A percentile compares a stretch with the other conserved stretches of the same genome.
Evolutionary conservation across 2,113 vertebrate species (phyloP).

Genomic region (Axis porcinus): DNA sequence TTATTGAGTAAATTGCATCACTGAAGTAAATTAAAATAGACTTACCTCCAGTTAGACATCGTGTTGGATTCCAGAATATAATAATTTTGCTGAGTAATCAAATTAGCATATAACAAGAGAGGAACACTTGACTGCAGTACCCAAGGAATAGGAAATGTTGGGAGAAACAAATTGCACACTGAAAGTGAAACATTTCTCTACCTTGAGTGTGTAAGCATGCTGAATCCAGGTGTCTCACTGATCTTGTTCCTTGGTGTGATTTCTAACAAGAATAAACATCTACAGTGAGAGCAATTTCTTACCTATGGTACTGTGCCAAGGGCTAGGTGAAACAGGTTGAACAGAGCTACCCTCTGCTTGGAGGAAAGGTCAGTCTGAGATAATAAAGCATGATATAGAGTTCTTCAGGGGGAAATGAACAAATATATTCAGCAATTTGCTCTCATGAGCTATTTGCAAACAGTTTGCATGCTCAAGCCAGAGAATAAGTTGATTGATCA

Average conservation of each 20-base stretch:
- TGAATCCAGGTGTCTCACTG: neutral
- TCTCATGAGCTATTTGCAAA: constrained; percentile 2
- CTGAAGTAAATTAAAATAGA: constrained; percentile 34
- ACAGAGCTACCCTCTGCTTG: neutral
- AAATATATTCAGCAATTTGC: neutral
- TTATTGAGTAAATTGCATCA: neutral
- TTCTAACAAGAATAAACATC: neutral
- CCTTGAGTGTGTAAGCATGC: neutral
- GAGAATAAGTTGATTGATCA: neutral
- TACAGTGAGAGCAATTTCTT: neutral
- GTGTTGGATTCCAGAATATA: neutral
- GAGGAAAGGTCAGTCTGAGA: neutral
- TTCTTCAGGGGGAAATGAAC: neutral
- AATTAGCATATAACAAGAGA: neutral
- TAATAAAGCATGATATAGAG: neutral
- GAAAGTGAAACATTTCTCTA: neutral
- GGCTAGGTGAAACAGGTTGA: neutral
- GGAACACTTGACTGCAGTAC: neutral
- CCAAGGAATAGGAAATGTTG: neutral
- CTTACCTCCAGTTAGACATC: neutral
- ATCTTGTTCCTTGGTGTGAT: neutral
- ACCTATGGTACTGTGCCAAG: neutral
- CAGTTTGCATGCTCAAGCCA: neutral
- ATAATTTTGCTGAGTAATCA: neutral
- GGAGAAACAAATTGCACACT: neutral